Percentiles rank a stretch among this genome's conserved stretches.
Evolutionary conservation across 2,797 vertebrate species (phyloP).

Genomic region (Zenarchopterus dispar): DNA sequence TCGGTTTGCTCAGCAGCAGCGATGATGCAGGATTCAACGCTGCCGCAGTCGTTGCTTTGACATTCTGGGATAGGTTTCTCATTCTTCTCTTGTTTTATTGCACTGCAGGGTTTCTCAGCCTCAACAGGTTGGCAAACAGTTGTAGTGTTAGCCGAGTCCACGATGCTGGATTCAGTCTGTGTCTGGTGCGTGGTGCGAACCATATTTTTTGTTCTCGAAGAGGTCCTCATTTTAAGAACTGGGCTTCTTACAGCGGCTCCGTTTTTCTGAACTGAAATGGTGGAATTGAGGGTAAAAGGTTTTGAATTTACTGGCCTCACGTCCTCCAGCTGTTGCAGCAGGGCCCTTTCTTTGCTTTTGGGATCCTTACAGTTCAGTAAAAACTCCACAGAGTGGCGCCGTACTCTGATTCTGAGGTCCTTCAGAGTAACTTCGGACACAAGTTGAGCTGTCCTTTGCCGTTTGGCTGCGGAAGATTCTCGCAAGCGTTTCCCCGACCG

Average conservation of each 20-base stretch:
- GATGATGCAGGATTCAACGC: conserved; percentile 20
- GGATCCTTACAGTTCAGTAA: conserved; percentile 79
- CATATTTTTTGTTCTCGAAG: conserved; percentile 66
- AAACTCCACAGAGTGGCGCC: conserved; percentile 80
- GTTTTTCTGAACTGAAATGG: conserved; percentile 37
- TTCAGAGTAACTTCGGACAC: conserved; percentile 70
- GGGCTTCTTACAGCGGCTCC: conserved; percentile 15
- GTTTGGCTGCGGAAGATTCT: conserved; percentile 40
- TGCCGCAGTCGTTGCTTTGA: conserved; percentile 31
- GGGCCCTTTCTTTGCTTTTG: conserved; percentile 73
- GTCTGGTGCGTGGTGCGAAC: conserved; percentile 7
- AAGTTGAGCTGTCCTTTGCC: conserved; percentile 32
- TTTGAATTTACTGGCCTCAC: conserved; percentile 63
- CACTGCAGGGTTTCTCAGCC: conserved; percentile 25
- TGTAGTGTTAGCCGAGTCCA: conserved; percentile 26
- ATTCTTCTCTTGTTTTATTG: conserved; percentile 35
- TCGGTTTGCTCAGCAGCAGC: conserved; percentile 6
- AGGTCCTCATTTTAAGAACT: conserved; percentile 49
- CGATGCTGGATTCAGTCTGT: conserved; percentile 28
- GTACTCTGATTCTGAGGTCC: conserved; percentile 74
- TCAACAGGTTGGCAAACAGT: conserved; percentile 22
- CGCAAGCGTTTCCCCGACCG: conserved; percentile 56
- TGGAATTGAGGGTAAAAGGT: conserved; percentile 65
- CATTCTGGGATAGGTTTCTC: conserved; percentile 36
- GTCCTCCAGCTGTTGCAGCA: conserved; percentile 73